These are phyloP conservation scores for Sylvilagus floridanus DNA, from an alignment of 2,797 vertebrate species.

Conservation along the genomic window DNA sequence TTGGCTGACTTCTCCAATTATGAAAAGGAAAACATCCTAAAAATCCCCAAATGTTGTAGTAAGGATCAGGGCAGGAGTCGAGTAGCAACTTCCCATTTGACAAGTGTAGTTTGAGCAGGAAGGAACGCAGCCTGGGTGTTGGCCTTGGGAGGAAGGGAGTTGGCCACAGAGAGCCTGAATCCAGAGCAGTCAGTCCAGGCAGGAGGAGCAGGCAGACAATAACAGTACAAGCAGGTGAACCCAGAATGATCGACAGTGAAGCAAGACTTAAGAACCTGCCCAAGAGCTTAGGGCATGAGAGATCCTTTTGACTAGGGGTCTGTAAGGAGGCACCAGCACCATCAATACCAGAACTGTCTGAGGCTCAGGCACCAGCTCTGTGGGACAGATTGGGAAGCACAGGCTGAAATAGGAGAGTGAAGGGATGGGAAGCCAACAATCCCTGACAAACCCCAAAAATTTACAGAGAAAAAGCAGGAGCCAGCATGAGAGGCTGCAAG, in stretches of 20 bases:
- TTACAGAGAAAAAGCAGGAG: not conserved
- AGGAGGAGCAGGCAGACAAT: not conserved
- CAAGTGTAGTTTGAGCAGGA: not conserved
- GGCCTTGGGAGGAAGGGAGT: not conserved
- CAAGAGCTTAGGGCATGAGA: not conserved
- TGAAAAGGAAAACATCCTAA: conserved; percentile 34
- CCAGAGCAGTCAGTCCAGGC: not conserved
- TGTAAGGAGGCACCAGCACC: not conserved
- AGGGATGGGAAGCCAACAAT: not conserved
- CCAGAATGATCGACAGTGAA: not conserved
- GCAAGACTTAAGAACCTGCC: not conserved
- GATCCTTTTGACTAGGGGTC: not conserved
- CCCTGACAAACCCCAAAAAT: conserved; percentile 5
- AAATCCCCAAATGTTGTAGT: not conserved
- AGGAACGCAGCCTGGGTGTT: not conserved
- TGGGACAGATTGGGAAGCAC: not conserved
- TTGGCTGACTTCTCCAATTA: conserved; percentile 56
- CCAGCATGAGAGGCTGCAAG: not conserved
- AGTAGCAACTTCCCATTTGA: not conserved
- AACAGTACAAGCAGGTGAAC: not conserved
- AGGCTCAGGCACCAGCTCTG: not conserved
- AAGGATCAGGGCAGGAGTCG: not conserved
- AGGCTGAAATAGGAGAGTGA: not conserved
- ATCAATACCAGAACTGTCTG: not conserved
- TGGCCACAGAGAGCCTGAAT: not conserved